These are phyloP conservation scores for Amblyteles armatorius DNA, from an alignment of 2,888 invertebrate genomes.

Conservation along the genomic window DNA sequence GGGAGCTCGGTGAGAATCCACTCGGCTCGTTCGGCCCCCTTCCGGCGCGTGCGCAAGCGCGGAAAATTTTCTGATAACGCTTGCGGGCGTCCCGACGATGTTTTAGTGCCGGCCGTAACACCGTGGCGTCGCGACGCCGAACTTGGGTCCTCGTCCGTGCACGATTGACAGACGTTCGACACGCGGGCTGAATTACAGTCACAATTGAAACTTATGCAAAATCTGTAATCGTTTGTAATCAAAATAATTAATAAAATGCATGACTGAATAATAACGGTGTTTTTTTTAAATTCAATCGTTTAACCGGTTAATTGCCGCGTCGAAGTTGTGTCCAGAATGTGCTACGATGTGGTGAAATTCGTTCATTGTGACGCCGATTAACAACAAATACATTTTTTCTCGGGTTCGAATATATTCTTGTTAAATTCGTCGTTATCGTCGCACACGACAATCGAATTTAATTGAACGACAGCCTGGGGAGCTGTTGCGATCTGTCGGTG, in stretches of 20 bases:
- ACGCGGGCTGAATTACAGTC: slow-evolving; percentile 30
- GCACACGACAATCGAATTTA: not conserved
- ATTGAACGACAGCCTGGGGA: not conserved
- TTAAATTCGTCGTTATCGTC: not conserved
- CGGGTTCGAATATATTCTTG: not conserved
- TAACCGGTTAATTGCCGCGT: not conserved
- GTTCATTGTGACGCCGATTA: slow-evolving; percentile 3
- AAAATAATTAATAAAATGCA: not conserved
- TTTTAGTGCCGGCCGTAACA: slow-evolving; percentile 79
- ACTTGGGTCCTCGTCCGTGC: slow-evolving; percentile 28
- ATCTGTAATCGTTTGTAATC: not conserved
- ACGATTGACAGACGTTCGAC: slow-evolving; percentile 49
- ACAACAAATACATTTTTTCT: not conserved
- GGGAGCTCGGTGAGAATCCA: slow-evolving; percentile 19
- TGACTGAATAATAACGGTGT: not conserved
- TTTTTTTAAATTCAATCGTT: not conserved
- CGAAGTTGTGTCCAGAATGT: not conserved
- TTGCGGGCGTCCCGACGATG: slow-evolving; percentile 72
- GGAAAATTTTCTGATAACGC: slow-evolving; percentile 79
- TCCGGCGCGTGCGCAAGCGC: slow-evolving; percentile 74
- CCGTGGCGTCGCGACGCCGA: slow-evolving; percentile 76
- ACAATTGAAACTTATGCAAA: not conserved
- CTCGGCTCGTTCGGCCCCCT: slow-evolving; percentile 30
- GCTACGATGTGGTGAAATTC: not conserved
- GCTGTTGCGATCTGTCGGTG: not conserved